Base-by-base conservation (phyloP, 2,888 invertebrate species). In the Mimachlamys varia region DNA sequence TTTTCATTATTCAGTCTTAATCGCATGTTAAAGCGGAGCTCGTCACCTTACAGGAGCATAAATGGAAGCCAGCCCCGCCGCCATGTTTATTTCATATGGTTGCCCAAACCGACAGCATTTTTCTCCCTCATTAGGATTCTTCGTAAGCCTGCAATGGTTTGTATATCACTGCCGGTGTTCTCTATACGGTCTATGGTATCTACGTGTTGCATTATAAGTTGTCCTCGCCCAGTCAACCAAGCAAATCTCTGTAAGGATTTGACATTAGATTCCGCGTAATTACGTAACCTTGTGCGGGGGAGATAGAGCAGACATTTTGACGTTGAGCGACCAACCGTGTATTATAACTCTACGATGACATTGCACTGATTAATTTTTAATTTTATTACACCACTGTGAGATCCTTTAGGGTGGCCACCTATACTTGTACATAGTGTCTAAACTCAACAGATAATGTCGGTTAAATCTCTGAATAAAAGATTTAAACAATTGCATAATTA, bases 251-350 rank as follows among this genome's bases (percentile, higher is more conserved):
- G 33, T 76, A 27, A 76, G 27, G 76, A 76, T 76, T 76, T 76
- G 76, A 27, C 76, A 76, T 76, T 10, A 76, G 76, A 76, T 76
- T 76, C 76, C 76, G 33, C 76, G 76, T 76, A 76, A 76, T 76
- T 76, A 76, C 33, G 76, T 76, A 76, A 76, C 76, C 76, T 76
- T 76, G 33, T 76, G 76, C 76, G 76, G 76, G 76, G 76, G 76
- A 76, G 76, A 76, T 76, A 76, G 10, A 22, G 33, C 76, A 33
- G 27, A 33, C 7, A 76, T 76, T 76, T 76, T 33, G 27, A 76
- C 76, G 76, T 76, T 76, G 76, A 12, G 33, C 76, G 33, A 1
- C 13, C 76, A 76, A 76, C 76, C 76, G 33, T 76, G 76, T 27
- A 12, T 27, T 33, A 33, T 76, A 12, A 10, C 76, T 76, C 2